phyloP scores from a whole-genome alignment of 1,140 invertebrate species.

The Plutomurus gul region DNA sequence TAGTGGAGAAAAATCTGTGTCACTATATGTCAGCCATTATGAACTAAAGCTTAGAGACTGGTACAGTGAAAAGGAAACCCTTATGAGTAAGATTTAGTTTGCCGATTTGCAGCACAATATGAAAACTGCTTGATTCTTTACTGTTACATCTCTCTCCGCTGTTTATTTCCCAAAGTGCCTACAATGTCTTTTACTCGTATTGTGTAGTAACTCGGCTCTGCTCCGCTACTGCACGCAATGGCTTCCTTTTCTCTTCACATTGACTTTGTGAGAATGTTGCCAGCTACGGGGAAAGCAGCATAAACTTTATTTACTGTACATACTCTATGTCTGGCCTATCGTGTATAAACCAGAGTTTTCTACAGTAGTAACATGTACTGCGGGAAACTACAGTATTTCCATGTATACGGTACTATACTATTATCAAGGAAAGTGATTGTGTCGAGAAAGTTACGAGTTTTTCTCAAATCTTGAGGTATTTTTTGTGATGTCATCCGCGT shows the following conservation, averaged over 20 bases:
- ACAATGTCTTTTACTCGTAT: too few species aligned
- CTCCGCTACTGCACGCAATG: not conserved
- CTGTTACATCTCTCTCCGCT: not conserved
- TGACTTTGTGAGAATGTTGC: not conserved
- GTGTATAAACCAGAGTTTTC: not conserved
- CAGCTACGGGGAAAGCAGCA: not conserved
- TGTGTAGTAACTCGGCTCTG: too few species aligned
- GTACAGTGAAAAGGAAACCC: too few species aligned
- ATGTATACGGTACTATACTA: too few species aligned
- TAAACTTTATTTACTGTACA: not conserved
- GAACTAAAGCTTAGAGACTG: not conserved
- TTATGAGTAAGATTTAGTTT: not conserved
- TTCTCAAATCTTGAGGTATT: not conserved
- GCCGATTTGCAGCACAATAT: not conserved
- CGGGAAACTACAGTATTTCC: too few species aligned
- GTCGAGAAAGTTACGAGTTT: constrained; percentile 6
- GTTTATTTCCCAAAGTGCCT: too few species aligned
- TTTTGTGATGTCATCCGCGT: too few species aligned
- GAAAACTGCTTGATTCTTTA: not conserved
- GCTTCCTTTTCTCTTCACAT: not conserved
- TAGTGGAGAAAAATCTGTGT: too few species aligned
- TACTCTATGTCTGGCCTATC: not conserved
- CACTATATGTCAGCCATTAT: not conserved
- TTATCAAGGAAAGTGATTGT: constrained; percentile 17
- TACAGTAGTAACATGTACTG: not conserved